phyloP scores from a whole-genome alignment of 2,113 vertebrate genomes.

The Dicerorhinus sumatrensis region DNA sequence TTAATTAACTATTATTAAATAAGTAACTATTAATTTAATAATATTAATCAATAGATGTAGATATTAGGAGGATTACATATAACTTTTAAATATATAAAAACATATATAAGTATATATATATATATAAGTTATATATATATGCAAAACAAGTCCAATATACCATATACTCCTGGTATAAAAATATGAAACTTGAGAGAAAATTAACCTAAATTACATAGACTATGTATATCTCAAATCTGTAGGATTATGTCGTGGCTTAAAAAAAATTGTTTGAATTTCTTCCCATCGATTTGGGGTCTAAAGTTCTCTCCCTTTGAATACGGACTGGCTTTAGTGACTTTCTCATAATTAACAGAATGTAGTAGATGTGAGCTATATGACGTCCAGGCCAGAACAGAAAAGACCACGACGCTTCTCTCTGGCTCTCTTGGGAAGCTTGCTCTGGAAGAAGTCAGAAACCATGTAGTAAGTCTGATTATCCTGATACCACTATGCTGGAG shows the following conservation, averaged over 20 bases:
- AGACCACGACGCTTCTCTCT: neutral
- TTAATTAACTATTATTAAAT: too few species aligned
- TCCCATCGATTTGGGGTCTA: neutral
- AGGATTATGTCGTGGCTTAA: neutral
- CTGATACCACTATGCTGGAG: neutral
- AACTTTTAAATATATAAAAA: neutral
- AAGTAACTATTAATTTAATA: too few species aligned
- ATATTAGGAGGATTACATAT: neutral
- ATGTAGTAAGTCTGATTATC: neutral
- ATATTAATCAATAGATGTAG: neutral
- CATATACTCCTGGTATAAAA: neutral
- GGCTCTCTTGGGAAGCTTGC: neutral
- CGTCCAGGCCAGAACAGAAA: neutral
- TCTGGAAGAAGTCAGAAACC: neutral
- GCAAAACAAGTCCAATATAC: neutral
- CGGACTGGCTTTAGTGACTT: neutral
- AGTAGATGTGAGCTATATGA: neutral
- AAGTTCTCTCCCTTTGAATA: neutral
- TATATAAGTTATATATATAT: neutral
- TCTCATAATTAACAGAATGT: neutral
- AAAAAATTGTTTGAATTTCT: neutral
- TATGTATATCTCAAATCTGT: neutral
- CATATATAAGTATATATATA: neutral
- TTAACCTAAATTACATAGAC: neutral
- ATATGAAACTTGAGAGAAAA: neutral